These are phyloP conservation scores for Paelopatides confundens DNA, from an alignment of 53 echinoderm and acorn worm species.

Conservation along the genomic window DNA sequence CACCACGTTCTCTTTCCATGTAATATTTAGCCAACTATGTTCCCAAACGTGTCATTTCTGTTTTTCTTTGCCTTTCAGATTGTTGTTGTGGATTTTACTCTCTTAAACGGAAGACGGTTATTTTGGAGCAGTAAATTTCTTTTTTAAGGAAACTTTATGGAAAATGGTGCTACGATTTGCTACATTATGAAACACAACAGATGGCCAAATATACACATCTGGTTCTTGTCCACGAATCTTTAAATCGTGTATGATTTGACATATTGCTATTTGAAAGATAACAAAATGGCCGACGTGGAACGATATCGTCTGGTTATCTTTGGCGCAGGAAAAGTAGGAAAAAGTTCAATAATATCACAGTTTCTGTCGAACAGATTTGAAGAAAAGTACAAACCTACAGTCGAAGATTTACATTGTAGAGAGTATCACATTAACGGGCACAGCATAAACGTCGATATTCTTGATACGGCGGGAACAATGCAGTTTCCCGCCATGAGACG, in stretches of 20 bases:
- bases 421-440: constrained; percentile 96
- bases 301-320: constrained; percentile 90
- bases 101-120: too few species aligned
- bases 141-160: too few species aligned
- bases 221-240: not conserved
- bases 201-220: too few species aligned
- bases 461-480: constrained; percentile 92
- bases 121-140: too few species aligned
- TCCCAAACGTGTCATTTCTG: too few species aligned
- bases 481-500: constrained; percentile 98
- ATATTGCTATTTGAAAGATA: too few species aligned
- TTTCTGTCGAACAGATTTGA: constrained; percentile 83
- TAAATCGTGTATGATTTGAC: not conserved
- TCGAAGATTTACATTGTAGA: constrained; percentile 96
- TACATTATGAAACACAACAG: too few species aligned
- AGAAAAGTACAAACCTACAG: constrained; percentile 95
- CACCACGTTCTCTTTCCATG: too few species aligned
- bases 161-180: too few species aligned
- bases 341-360: constrained; percentile 94
- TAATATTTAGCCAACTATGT: too few species aligned
- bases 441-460: constrained; percentile 93
- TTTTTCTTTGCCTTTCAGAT: too few species aligned
- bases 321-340: constrained; percentile 95
- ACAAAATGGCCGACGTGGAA: constrained; percentile 73
- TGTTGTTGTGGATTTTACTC: too few species aligned